A percentile compares a stretch with the other conserved stretches of the same genome.
Evolutionary conservation across 2,888 invertebrate genomes (phyloP).

Genomic region (Zootermopsis nevadensis): DNA sequence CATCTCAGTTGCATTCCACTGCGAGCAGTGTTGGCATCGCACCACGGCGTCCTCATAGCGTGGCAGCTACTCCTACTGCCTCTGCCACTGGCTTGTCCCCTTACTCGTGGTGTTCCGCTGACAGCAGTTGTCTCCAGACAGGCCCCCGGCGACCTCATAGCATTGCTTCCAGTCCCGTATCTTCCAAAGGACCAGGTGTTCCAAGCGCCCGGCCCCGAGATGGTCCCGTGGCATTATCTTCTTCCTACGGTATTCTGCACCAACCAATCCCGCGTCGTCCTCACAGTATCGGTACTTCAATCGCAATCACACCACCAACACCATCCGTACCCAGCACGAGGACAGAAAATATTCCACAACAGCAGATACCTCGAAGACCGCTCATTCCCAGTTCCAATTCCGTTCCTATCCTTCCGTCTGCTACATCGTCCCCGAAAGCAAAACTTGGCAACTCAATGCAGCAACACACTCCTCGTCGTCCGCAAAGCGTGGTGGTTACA

Average conservation of each 20-base stretch:
- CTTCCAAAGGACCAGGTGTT: conserved; percentile 47
- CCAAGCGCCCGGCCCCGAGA: conserved; percentile 50
- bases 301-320: conserved; percentile 32
- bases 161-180: conserved; percentile 67
- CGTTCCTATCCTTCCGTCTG: conserved; percentile 27
- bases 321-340: neutral
- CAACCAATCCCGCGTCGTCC: conserved; percentile 61
- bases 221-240: conserved; percentile 54
- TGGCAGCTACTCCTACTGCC: conserved; percentile 66
- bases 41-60: conserved; percentile 71
- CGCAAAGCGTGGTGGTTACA: conserved; percentile 43
- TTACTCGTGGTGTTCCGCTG: conserved; percentile 56
- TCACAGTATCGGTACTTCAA: conserved; percentile 61
- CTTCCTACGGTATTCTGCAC: conserved; percentile 61
- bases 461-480: conserved; percentile 29
- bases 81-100: conserved; percentile 41
- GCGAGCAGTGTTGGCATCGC: conserved; percentile 34
- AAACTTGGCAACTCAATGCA: neutral
- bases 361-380: conserved; percentile 16
- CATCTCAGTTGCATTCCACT: conserved; percentile 20
- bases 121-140: conserved; percentile 53
- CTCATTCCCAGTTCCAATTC: conserved; percentile 31
- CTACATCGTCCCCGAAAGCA: neutral
- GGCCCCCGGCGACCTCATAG: conserved; percentile 70
- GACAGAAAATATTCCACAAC: neutral